Evolutionary conservation across 2,888 invertebrate species (phyloP), one percentile per base, ranked within the genome.

Genomic region (Therioaphis trifolii): DNA sequence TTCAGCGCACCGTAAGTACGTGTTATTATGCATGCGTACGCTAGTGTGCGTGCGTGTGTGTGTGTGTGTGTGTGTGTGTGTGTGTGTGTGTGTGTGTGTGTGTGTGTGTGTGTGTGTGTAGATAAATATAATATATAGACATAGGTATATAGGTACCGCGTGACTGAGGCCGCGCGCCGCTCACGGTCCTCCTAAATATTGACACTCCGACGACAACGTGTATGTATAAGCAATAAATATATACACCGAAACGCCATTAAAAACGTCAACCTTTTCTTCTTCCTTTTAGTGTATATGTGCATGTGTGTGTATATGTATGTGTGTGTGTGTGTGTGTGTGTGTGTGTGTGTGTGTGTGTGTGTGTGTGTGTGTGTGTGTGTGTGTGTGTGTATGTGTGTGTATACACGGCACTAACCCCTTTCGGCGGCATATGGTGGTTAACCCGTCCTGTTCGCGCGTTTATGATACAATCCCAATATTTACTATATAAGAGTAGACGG

Each of bases 181-280:
- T 12, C 24, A 18, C 40, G 40, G 76, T 43, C 66, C 52, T 66
- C 46, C 80, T 58, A 80, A 80, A 80, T 80, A 80, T 80, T 80
- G 71, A 80, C 80, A 79, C 58, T 52, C 69, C 27, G 69, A 5
- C 35, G 15, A 69, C 40, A 7, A 35, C 35, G 55, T 69, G 66
- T 46, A 52, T 77, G 43, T 35, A 29, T 15, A 55, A 78, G 52
- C 24, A 78, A 77, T 66, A 68, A 78, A 21, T 29, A 35, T 18
- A n/a, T 68, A 74, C 72, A 82, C 74, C 49, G 35, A 82, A 74
- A 74, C 40, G 72, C 72, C 61, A 82, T 82, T 82, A 63, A 49
- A 49, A 49, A 63, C 63, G 72, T 72, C 72, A 71, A 61, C 71
- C 55, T 79, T 69, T 35, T 82, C 29, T 24, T 3, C 43, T 4